phyloP scores from a whole-genome alignment of 1,140 invertebrate species.

The Papilio polyxenes region DNA sequence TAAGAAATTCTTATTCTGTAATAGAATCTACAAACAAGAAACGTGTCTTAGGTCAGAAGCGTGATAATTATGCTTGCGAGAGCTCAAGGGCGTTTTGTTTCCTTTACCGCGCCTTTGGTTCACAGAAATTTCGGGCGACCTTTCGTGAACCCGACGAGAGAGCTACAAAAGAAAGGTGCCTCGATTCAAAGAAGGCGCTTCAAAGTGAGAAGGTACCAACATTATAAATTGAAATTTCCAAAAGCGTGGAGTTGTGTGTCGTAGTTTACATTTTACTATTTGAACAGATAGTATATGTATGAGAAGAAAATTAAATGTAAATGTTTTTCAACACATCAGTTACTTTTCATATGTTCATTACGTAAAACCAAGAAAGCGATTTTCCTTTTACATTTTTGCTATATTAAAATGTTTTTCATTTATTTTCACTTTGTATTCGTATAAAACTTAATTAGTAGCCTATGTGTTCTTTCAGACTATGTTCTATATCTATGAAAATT shows the following conservation, averaged over 20 bases:
- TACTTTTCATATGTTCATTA: background rate
- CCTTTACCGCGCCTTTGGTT: slow-evolving; percentile 10
- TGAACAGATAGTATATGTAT: background rate
- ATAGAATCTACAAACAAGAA: background rate
- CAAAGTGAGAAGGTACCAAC: slow-evolving; percentile 18
- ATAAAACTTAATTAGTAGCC: too few species aligned
- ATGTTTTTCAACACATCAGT: background rate
- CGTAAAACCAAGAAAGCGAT: background rate
- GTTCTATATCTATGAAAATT: too few species aligned
- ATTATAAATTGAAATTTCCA: slow-evolving; percentile 12
- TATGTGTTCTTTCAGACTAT: too few species aligned
- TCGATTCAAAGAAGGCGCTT: slow-evolving; percentile 22
- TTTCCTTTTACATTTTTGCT: background rate
- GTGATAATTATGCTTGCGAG: slow-evolving; percentile 1
- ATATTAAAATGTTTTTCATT: background rate
- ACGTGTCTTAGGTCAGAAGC: background rate
- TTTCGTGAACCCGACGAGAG: slow-evolving; percentile 5
- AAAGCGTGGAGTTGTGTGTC: background rate
- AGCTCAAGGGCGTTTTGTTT: background rate
- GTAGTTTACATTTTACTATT: slow-evolving; percentile 17
- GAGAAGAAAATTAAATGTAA: background rate
- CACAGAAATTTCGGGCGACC: slow-evolving; percentile 20
- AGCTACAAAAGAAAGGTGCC: slow-evolving; percentile 13
- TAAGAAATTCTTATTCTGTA: background rate
- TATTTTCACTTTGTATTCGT: background rate